Base-by-base conservation (phyloP, 1,140 invertebrate genomes). In the Macrobrachium nipponense region DNA sequence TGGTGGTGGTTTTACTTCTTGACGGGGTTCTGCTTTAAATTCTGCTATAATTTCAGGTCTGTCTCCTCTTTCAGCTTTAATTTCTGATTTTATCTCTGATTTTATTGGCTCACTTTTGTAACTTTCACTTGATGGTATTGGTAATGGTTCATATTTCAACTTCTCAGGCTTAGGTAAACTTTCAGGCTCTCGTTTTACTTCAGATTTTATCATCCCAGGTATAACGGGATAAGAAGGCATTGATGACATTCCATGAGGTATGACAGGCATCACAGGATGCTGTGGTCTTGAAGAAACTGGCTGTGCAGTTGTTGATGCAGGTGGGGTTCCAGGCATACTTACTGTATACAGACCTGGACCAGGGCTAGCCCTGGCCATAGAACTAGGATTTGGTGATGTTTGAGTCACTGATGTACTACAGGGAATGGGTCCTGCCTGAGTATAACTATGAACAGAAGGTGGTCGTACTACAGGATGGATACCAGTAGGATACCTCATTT, bases 41-140 rank as follows among this genome's bases (percentile, higher is more conserved):
- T 89, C 88, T n/a, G 88, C 88, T 15, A 89, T 89, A 20, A 89
- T 89, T 60, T 89, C 88, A 44, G 88, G 88, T 17, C 84, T 80
- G 60, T 89, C 88, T 17, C 86, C 66, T n/a, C 86, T 80, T 68
- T 89, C 88, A 66, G 61, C 60, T 72, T 89, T 89, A 17, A 89
- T 80, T 58, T 89, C 88, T 64, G 20, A 11, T 70, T 87, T 89
- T 20, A 73, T 82, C 68, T 89, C 88, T 14, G 60, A 8, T 66
- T 87, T 86, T 17, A 43, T 58, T 11, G 76, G 27, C 61, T 89
- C 88, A 60, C 51, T 62, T 79, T 89, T 89, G 27, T 79, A 85
- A 18, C 66, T 68, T 20, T 88, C 82, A 68, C 44, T 66, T 51
- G 51, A 12, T 15, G 62, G 60, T 3, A 61, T 27, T 36, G 68